phyloP scores from a whole-genome alignment of 2,113 vertebrate species.

The Callipepla squamata region DNA sequence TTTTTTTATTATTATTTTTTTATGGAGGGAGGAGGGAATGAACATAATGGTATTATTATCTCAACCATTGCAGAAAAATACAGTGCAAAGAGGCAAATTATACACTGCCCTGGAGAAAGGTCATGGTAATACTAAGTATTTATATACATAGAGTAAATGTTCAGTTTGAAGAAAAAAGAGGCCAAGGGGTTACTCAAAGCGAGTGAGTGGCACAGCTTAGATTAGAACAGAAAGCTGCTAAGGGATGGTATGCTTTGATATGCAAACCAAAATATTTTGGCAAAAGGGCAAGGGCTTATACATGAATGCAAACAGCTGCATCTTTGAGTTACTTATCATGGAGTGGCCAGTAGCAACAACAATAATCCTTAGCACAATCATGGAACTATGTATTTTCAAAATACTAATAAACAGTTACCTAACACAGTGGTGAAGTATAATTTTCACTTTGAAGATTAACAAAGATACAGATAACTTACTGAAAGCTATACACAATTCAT shows the following conservation, averaged over 20 bases:
- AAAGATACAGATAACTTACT: not conserved
- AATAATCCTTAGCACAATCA: not conserved
- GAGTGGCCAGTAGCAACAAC: not conserved
- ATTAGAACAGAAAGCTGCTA: constrained; percentile 62
- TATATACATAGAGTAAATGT: not conserved
- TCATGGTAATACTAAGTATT: not conserved
- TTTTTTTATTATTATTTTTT: not conserved
- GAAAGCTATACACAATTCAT: not conserved
- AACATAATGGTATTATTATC: not conserved
- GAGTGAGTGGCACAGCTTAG: constrained; percentile 45
- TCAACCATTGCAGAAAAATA: not conserved
- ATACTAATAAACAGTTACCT: not conserved
- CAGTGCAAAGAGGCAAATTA: not conserved
- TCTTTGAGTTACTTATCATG: constrained; percentile 1
- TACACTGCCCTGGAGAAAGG: not conserved
- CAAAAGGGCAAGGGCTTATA: constrained; percentile 60
- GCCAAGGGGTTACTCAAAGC: not conserved
- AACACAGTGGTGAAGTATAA: not conserved
- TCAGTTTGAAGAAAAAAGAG: constrained; percentile 3
- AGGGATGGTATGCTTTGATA: constrained; percentile 72
- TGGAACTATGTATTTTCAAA: constrained; percentile 8
- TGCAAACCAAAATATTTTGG: constrained; percentile 68
- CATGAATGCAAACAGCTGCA: constrained; percentile 64
- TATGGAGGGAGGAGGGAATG: not conserved
- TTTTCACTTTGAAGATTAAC: not conserved